Conservation (phyloP, 2,797 vertebrate species). For the Falco columbarius region DNA sequence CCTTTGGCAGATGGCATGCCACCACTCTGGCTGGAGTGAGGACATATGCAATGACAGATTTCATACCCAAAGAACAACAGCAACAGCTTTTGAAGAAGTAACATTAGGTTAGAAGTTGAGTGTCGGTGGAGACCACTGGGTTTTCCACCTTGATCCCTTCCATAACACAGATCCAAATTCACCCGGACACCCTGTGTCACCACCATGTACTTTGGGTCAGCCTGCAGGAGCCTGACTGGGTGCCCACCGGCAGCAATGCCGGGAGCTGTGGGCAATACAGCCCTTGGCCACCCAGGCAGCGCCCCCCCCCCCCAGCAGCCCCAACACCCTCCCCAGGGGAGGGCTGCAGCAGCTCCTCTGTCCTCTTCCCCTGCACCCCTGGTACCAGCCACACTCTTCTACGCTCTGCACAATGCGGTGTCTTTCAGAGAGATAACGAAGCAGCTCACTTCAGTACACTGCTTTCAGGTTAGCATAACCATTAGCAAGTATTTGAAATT, state of each 20-base stretch:
- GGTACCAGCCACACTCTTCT: background rate
- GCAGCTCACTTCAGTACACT: too few relatives aligned
- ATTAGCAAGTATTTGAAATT: background rate
- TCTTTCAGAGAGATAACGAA: background rate
- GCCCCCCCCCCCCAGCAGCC: background rate
- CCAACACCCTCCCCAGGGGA: background rate
- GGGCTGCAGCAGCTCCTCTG: background rate
- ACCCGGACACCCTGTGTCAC: background rate
- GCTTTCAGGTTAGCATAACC: background rate
- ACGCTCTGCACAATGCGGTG: too few relatives aligned
- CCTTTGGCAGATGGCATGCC: fast-evolving
- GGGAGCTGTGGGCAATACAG: background rate
- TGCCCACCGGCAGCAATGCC: too few relatives aligned
- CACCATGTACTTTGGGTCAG: background rate
- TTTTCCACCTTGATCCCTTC: too few relatives aligned
- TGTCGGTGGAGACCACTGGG: too few relatives aligned
- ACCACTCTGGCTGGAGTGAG: fast-evolving
- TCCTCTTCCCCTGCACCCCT: fast-evolving
- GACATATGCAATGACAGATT: fast-evolving
- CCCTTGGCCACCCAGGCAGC: background rate
- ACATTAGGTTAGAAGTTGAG: too few relatives aligned
- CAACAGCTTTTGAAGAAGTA: background rate
- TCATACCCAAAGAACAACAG: background rate
- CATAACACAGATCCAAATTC: background rate
- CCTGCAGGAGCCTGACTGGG: background rate